These are phyloP conservation scores for Falcunculus frontatus DNA, from an alignment of 2,113 vertebrate genomes.

Conservation along the genomic window DNA sequence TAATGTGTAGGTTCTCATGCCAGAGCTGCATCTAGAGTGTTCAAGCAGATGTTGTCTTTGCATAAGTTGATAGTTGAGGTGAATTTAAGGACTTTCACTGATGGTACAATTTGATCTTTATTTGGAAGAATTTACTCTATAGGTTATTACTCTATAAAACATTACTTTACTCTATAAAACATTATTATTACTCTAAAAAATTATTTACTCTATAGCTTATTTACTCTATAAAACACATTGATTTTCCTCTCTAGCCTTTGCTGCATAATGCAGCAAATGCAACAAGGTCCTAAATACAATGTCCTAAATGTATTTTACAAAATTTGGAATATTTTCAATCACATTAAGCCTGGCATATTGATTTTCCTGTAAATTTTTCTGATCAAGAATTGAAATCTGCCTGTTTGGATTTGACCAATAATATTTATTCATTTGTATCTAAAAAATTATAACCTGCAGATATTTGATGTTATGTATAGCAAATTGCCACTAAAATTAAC, in stretches of 20 bases:
- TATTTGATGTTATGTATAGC: background rate
- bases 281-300: background rate
- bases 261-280: background rate
- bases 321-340: background rate
- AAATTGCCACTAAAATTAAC: background rate
- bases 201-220: background rate
- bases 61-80: background rate
- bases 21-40: background rate
- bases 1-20: background rate
- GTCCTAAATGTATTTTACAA: background rate
- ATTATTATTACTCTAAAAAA: too few relatives aligned
- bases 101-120: background rate
- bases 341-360: background rate
- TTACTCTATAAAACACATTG: rapidly evolving
- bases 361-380: background rate
- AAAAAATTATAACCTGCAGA: background rate
- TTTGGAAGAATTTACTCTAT: background rate
- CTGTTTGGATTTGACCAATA: background rate
- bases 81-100: background rate
- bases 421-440: background rate
- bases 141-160: too few relatives aligned
- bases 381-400: background rate
- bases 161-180: too few relatives aligned
- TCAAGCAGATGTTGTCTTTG: background rate
- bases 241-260: background rate